Percentiles rank a stretch among this genome's conserved stretches.
Evolutionary conservation across 2,797 vertebrate genomes (phyloP).

Genomic region (Hybognathus amarus): DNA sequence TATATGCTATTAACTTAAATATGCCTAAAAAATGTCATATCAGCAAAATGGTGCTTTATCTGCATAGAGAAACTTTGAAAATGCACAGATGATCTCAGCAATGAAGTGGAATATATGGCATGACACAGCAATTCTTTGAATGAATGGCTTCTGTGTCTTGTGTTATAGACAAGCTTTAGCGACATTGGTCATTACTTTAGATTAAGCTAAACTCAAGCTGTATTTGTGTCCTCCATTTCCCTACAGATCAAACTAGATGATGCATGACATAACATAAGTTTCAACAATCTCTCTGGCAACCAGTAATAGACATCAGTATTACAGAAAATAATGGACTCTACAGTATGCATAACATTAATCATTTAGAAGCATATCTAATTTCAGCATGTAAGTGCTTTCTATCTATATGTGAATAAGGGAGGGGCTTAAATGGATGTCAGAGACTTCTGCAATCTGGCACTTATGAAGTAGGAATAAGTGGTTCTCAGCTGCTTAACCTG

Average conservation of each 20-base stretch:
- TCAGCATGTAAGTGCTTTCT: slow-evolving; percentile 31
- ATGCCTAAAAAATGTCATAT: not conserved
- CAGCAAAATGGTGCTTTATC: not conserved
- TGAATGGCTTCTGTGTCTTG: slow-evolving; percentile 5
- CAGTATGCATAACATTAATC: not conserved
- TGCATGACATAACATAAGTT: not conserved
- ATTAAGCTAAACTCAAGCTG: not conserved
- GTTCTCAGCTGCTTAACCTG: not conserved
- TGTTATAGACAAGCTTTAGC: not conserved
- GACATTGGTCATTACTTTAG: not conserved
- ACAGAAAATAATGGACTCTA: slow-evolving; percentile 9
- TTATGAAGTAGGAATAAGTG: not conserved
- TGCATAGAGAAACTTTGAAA: not conserved
- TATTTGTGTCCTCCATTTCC: not conserved
- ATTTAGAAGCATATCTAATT: slow-evolving; percentile 40
- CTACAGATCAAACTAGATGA: not conserved
- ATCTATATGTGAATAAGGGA: not conserved
- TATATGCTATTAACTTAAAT: not conserved
- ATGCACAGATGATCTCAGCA: not conserved
- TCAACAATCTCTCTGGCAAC: not conserved
- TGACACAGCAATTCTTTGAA: not conserved
- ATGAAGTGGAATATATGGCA: not conserved
- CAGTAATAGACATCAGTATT: not conserved
- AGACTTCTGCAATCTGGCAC: not conserved
- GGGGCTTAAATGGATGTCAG: not conserved